A percentile compares a stretch with the other conserved stretches of the same genome.
Conservation (phyloP, 2,797 vertebrate genomes). For the Chaetodon trifasciatus region DNA sequence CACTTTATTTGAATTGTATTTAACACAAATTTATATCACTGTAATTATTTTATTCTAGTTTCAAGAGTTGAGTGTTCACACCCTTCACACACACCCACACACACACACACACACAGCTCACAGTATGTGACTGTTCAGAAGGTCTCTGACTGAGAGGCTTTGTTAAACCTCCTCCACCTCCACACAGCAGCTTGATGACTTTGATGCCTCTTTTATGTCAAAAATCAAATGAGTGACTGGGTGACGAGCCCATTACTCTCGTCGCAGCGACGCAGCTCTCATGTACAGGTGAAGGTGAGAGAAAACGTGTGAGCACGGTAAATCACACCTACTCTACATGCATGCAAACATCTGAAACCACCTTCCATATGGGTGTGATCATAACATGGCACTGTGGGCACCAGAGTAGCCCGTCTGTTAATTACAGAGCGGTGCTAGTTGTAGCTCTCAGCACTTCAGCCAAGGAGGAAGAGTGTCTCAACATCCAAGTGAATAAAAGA, state of each 20-base stretch:
- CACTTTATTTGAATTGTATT: too few relatives aligned
- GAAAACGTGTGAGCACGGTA: conserved; percentile 2
- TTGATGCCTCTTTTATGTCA: conserved; percentile 41
- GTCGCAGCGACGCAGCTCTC: conserved; percentile 10
- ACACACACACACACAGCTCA: neutral
- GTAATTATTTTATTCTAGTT: neutral
- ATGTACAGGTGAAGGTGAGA: conserved; percentile 21
- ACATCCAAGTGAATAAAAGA: neutral
- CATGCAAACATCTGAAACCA: conserved; percentile 1
- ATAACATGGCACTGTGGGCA: conserved; percentile 3
- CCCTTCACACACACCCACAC: neutral
- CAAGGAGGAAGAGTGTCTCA: neutral
- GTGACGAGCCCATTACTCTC: conserved; percentile 13
- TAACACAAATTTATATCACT: too few relatives aligned
- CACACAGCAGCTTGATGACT: conserved; percentile 24
- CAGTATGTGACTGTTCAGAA: conserved; percentile 19
- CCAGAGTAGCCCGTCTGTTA: neutral
- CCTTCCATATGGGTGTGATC: neutral
- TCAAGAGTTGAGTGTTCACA: neutral
- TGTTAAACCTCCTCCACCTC: conserved; percentile 34
- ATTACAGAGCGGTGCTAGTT: conserved; percentile 4
- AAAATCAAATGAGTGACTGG: conserved; percentile 31
- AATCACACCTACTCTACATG: conserved; percentile 10
- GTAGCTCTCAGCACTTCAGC: neutral
- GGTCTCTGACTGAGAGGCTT: conserved; percentile 25